Evolutionary conservation across 2,888 invertebrate species (phyloP), one percentile per base, ranked within the genome.

Genomic region (Acleris laterana): DNA sequence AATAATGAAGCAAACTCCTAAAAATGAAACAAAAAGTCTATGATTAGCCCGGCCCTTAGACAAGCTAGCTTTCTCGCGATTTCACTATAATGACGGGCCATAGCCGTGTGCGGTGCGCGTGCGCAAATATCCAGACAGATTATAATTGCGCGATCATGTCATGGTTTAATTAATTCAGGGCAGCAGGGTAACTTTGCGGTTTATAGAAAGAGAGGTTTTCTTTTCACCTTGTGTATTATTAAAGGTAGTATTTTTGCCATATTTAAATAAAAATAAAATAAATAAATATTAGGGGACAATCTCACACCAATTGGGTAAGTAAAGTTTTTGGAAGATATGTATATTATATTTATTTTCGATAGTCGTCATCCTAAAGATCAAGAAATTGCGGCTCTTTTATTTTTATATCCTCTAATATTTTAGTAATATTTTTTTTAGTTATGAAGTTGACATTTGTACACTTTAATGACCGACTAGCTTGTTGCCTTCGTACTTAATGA

Each of bases 11-110:
- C 6, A n/a, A n/a, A 25, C 46, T 46, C 5, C 46, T 51, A 51
- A 66, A 61, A 16, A 51, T 16, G 2, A 51, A 38, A 52, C 55
- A 62, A 57, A 56, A 57, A 44, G 38, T 51, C 20, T 62, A 32
- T 66, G 51, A 62, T 62, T 62, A 56, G 48, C 38, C 32, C 58
- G 68, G 72, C 74, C 76, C 75, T 77, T 74, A 72, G 73, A 71
- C 68, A 63, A 60, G 76, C 70, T 69, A 70, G 72, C 76, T 77
- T 77, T 77, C 77, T 70, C 73, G 61, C 72, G 69, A 62, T 77
- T 75, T 76, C 76, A 70, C 75, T 68, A 49, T 62, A 69, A 69
- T 70, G 69, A 51, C 57, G 32, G 63, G 68, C 22, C 44, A 46
- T 20, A 22, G 25, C 19, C 20, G 9, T 57, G 57, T 70, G 25